phyloP scores from a whole-genome alignment of 2,113 vertebrate genomes.

The Camarhynchus parvulus region DNA sequence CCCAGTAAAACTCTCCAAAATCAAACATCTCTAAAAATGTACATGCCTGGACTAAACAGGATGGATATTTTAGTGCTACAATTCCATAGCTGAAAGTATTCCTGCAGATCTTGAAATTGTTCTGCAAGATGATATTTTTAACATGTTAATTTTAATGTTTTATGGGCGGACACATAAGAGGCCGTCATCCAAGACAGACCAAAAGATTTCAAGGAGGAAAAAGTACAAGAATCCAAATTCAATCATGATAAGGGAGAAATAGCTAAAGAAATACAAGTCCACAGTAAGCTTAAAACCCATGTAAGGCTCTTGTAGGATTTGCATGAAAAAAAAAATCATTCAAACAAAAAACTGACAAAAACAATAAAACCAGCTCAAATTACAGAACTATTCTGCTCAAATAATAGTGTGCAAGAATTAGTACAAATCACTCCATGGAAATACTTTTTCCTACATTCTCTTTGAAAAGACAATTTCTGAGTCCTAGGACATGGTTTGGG shows the following conservation, averaged over 20 bases:
- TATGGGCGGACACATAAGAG: background rate
- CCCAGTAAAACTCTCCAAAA: background rate
- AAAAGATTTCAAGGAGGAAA: background rate
- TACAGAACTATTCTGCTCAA: background rate
- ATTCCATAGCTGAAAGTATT: background rate
- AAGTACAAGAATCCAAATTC: background rate
- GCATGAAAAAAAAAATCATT: background rate
- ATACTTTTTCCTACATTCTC: background rate
- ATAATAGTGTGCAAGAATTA: background rate
- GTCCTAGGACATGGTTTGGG: background rate
- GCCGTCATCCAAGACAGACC: background rate
- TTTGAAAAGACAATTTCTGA: background rate
- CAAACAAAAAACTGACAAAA: background rate
- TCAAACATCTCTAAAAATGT: background rate
- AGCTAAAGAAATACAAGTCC: background rate
- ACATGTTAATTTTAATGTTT: background rate
- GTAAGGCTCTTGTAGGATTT: background rate
- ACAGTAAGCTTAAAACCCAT: background rate
- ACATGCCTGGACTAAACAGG: fast-evolving
- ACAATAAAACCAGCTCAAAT: background rate
- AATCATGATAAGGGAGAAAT: background rate
- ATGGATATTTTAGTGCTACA: background rate
- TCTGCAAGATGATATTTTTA: background rate
- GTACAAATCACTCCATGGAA: background rate
- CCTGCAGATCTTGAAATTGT: background rate